Conservation (phyloP, 2,888 invertebrate species). For the Ctena decussata region DNA sequence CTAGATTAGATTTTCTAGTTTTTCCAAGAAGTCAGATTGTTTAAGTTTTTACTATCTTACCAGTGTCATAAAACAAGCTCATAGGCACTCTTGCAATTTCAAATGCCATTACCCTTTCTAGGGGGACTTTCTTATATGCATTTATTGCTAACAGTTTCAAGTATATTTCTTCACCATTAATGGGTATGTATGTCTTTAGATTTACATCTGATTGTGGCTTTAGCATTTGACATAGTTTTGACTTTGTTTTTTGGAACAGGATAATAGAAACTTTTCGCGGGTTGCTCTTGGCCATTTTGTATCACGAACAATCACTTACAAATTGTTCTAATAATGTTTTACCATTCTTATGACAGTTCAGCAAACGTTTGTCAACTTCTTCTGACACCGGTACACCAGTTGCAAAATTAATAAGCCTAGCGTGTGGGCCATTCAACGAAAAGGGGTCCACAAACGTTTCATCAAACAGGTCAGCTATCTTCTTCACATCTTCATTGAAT, state of each 20-base stretch:
- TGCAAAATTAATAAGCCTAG: neutral
- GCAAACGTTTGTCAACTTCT: neutral
- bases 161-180: constrained; percentile 18
- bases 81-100: constrained; percentile 20
- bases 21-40: constrained; percentile 24
- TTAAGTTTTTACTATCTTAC: constrained; percentile 1
- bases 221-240: constrained; percentile 18
- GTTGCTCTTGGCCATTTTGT: neutral
- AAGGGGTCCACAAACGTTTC: constrained; percentile 5
- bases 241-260: neutral
- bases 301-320: neutral
- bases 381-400: constrained; percentile 2
- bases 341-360: neutral
- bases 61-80: constrained; percentile 23
- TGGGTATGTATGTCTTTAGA: neutral
- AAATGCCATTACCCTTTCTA: neutral
- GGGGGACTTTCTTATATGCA: neutral
- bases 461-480: constrained; percentile 7
- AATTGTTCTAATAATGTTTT: neutral
- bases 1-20: neutral
- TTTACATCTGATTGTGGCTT: neutral
- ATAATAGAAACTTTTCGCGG: constrained; percentile 3
- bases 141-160: constrained; percentile 22
- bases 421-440: neutral
- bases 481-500: neutral